phyloP scores from a whole-genome alignment of 2,113 vertebrate genomes.

The Daubentonia madagascariensis region DNA sequence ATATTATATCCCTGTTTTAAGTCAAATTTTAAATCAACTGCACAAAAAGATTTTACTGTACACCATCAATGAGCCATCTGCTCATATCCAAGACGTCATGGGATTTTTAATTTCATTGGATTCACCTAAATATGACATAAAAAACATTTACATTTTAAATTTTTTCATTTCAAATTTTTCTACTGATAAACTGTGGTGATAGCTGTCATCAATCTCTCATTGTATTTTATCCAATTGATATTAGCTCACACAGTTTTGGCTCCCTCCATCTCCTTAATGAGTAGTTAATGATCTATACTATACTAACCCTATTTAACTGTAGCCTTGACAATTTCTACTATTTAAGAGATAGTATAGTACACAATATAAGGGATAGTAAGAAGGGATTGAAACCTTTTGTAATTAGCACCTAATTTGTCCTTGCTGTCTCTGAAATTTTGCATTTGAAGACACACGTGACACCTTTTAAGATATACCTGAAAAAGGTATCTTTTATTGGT shows the following conservation, averaged over 20 bases:
- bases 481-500: background rate
- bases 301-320: background rate
- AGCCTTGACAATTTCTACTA: background rate
- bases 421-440: background rate
- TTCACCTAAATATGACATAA: constrained; percentile 1
- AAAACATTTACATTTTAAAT: background rate
- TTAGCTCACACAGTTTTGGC: background rate
- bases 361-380: background rate
- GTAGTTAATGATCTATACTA: background rate
- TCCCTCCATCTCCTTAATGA: background rate
- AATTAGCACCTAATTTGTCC: background rate
- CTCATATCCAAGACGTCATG: background rate
- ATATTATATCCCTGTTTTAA: background rate
- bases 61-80: background rate
- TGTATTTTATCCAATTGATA: background rate
- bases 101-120: constrained; percentile 16
- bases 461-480: background rate
- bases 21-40: background rate
- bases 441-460: background rate
- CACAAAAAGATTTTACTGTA: background rate
- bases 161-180: background rate
- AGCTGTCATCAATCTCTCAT: background rate
- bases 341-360: background rate
- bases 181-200: constrained; percentile 1
- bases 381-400: background rate